These are phyloP conservation scores for Baccha elongata DNA, from an alignment of 2,888 invertebrate genomes.

Conservation along the genomic window DNA sequence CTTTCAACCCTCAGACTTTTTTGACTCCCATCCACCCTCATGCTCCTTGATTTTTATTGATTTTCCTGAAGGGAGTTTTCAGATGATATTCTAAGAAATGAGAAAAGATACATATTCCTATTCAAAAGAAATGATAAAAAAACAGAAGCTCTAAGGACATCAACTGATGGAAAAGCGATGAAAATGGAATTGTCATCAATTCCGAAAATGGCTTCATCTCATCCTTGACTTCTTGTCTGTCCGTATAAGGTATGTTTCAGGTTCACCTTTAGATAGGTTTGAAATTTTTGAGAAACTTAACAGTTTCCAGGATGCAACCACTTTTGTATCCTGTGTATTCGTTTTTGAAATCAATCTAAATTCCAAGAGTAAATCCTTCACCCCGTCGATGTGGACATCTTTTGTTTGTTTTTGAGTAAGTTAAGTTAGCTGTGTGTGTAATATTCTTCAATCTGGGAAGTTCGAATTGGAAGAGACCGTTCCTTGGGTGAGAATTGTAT, in stretches of 20 bases:
- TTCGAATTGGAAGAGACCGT: too few relatives aligned
- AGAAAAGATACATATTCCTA: background rate
- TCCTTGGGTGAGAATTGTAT: too few relatives aligned
- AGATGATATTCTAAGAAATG: background rate
- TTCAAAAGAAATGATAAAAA: background rate
- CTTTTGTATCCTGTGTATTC: slow-evolving; percentile 42
- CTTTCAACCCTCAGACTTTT: background rate
- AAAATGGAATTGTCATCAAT: slow-evolving; percentile 49
- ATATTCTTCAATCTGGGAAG: slow-evolving; percentile 5
- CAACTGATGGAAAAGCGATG: slow-evolving; percentile 4
- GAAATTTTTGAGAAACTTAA: slow-evolving; percentile 18
- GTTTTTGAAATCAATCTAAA: slow-evolving; percentile 50
- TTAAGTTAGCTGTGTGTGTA: too few relatives aligned
- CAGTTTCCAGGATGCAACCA: slow-evolving; percentile 50
- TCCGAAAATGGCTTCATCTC: slow-evolving; percentile 32
- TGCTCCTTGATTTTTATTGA: slow-evolving; percentile 14
- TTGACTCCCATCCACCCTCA: background rate
- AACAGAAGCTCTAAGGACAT: slow-evolving; percentile 3
- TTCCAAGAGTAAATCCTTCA: slow-evolving; percentile 36
- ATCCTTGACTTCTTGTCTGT: background rate
- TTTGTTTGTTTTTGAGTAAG: background rate
- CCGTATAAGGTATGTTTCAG: background rate
- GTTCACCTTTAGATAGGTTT: background rate
- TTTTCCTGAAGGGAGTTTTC: background rate
- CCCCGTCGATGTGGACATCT: slow-evolving; percentile 12